phyloP scores from a whole-genome alignment of 2,888 invertebrate genomes.

The Cantharis rufa region DNA sequence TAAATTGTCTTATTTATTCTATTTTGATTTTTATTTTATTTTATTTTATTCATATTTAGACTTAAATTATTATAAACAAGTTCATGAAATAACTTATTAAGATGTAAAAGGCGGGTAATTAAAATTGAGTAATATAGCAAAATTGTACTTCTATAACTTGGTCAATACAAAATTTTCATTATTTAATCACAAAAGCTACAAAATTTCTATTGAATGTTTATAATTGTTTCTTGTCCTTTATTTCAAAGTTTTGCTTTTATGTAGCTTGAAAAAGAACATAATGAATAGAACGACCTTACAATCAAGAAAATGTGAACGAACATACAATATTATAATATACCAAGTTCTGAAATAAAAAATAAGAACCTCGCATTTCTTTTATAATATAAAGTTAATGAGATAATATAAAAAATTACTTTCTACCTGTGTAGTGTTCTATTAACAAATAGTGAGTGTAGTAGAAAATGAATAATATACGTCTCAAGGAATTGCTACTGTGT shows the following conservation, averaged over 20 bases:
- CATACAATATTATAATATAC: background rate
- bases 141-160: background rate
- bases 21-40: too few relatives aligned
- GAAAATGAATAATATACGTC: conserved; percentile 56
- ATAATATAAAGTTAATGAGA: conserved; percentile 16
- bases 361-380: conserved; percentile 7
- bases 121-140: background rate
- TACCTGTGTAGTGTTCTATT: conserved; percentile 47
- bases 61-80: too few relatives aligned
- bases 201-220: background rate
- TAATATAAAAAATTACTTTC: conserved; percentile 31
- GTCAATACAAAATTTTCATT: background rate
- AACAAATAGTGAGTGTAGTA: conserved; percentile 53
- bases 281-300: background rate
- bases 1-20: too few relatives aligned
- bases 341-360: background rate
- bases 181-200: background rate
- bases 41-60: too few relatives aligned
- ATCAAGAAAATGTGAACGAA: background rate
- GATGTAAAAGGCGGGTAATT: background rate
- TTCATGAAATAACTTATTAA: background rate
- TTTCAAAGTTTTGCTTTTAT: background rate
- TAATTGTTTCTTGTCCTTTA: background rate
- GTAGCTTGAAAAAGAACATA: background rate
- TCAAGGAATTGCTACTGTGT: conserved; percentile 53